Base-by-base conservation (phyloP, 1,140 invertebrate genomes). In the Psilanteris sp. region DNA sequence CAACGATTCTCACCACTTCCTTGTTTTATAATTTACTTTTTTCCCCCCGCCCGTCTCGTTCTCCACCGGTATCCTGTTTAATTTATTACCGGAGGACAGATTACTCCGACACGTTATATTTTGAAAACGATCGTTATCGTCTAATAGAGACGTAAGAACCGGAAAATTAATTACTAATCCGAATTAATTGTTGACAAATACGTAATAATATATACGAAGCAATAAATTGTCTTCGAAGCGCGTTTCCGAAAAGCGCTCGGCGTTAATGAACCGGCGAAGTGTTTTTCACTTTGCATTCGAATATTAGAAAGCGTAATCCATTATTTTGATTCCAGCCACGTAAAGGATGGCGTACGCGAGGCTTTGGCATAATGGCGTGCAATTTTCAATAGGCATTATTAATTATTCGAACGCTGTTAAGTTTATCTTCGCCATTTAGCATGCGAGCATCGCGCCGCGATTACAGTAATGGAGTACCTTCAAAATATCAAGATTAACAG, bases 401-500 rank as follows among this genome's bases (percentile, higher is more conserved):
- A 48, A 37, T 61, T 48, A 31, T 39, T 9, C 20, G 1, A 43
- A 5, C 29, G 29, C 22, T 48, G 32, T 39, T 61, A 37, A 48
- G 32, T 39, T 48, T 48, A 61, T 61, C 57, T 48, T 7, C n/a
- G 11, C 32, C 41, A 61, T 61, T 61, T 48, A 61, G 39, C 55
- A 48, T 13, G 24, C 24, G 57, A 46, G 16, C 11, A 29, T 37
- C 46, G 37, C 37, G 41, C 46, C 31, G 41, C 41, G 41, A 48
- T 61, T 61, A 37, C 55, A 32, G 55, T 61, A 61, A 61, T 48
- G 55, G 41, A 14, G 41, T 46, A 20, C 29, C 29, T 24, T 44
- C 16, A 44, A 61, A 29, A 32, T 37, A 48, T 61, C 55, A 61
- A 61, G 55, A 61, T 61, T 61, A 61, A 61, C 29, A 61, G 22